phyloP scores from a whole-genome alignment of 2,888 invertebrate genomes.

The Timandra comae region DNA sequence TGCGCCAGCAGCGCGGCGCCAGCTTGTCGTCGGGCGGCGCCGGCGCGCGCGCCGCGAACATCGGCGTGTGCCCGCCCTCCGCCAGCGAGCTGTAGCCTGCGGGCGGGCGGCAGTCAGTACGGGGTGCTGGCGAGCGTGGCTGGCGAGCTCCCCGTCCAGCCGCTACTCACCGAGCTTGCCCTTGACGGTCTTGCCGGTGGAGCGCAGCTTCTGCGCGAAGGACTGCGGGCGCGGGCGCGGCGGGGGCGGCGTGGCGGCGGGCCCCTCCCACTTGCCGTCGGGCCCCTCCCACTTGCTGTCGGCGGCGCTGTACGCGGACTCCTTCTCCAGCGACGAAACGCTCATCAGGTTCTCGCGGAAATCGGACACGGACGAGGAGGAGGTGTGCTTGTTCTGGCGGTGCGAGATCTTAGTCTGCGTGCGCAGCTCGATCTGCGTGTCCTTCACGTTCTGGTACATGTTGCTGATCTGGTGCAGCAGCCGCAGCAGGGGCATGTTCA shows the following conservation, averaged over 20 bases:
- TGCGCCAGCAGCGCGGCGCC: conserved; percentile 94
- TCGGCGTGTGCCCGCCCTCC: conserved; percentile 84
- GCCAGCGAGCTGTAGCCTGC: conserved; percentile 87
- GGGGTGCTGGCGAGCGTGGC: not conserved
- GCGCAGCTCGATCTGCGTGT: conserved; percentile 92
- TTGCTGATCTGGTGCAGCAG: conserved; percentile 96
- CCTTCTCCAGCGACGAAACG: conserved; percentile 58
- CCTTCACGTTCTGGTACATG: conserved; percentile 98
- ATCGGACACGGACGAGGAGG: conserved; percentile 77
- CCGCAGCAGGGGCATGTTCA: conserved; percentile 96
- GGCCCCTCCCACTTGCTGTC: conserved; percentile 57
- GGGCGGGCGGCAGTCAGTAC: no score
- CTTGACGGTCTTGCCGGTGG: conserved; percentile 90
- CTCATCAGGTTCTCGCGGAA: conserved; percentile 78
- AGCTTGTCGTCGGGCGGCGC: conserved; percentile 54
- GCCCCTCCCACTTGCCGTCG: conserved; percentile 21
- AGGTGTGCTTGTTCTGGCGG: conserved; percentile 54
- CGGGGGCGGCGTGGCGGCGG: conserved; percentile 21
- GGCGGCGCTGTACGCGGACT: conserved; percentile 41
- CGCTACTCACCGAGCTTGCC: conserved; percentile 74
- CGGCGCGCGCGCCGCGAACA: conserved; percentile 64
- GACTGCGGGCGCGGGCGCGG: conserved; percentile 82
- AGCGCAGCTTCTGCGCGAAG: conserved; percentile 90
- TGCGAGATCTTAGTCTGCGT: conserved; percentile 72
- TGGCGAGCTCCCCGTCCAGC: not conserved